A percentile compares a stretch with the other conserved stretches of the same genome.
Conservation (phyloP, 2,113 vertebrate genomes). For the Rhabdomys dilectus region DNA sequence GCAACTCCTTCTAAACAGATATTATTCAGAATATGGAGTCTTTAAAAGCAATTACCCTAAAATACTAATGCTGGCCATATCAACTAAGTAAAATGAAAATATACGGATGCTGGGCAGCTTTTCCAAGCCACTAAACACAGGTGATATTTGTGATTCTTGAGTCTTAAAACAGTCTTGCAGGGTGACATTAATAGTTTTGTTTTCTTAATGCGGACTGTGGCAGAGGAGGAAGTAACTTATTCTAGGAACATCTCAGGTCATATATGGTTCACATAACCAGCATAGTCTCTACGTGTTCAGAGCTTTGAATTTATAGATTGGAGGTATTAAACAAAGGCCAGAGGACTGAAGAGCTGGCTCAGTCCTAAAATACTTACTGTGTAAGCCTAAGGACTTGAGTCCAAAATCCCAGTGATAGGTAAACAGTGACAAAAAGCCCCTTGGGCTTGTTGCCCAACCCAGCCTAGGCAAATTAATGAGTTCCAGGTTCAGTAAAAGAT, state of each 20-base stretch:
- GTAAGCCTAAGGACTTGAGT: not conserved
- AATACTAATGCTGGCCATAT: conserved; percentile 16
- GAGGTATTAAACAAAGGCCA: not conserved
- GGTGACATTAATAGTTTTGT: conserved; percentile 44
- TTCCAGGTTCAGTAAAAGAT: not conserved
- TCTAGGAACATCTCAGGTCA: not conserved
- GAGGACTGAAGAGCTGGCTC: not conserved
- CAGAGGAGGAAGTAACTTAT: not conserved
- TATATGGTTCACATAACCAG: conserved; percentile 9
- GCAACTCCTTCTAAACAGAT: not conserved
- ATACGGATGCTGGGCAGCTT: not conserved
- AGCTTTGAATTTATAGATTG: not conserved
- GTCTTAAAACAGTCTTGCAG: not conserved
- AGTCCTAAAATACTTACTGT: not conserved
- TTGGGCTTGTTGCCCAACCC: not conserved
- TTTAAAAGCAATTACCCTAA: conserved; percentile 44
- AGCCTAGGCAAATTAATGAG: not conserved
- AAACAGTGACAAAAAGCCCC: not conserved
- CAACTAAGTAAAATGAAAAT: conserved; percentile 49
- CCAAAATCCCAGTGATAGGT: not conserved
- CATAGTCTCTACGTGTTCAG: not conserved
- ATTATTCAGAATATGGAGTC: conserved; percentile 24
- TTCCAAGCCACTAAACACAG: not conserved
- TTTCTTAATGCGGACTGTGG: conserved; percentile 17
- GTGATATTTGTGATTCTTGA: conserved; percentile 29